Percentiles rank a stretch among this genome's conserved stretches.
phyloP scores from a whole-genome alignment of 2,797 vertebrate species.

The Oryzias sinensis region DNA sequence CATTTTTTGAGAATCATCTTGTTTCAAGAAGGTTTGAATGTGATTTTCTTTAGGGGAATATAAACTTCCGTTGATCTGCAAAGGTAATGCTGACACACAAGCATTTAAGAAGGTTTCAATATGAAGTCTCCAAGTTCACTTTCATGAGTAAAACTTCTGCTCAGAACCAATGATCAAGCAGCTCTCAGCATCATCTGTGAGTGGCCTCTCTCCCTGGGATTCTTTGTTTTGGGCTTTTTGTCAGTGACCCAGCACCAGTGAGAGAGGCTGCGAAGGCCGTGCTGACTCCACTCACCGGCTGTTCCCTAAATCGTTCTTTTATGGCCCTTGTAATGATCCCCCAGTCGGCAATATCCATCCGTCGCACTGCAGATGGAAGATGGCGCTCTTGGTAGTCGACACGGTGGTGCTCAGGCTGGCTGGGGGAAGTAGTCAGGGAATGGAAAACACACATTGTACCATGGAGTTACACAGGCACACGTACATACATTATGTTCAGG shows the following conservation, averaged over 20 bases:
- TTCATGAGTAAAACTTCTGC: not conserved
- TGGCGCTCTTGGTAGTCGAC: constrained; percentile 53
- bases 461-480: constrained; percentile 9
- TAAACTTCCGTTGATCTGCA: not conserved
- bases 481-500: constrained; percentile 32
- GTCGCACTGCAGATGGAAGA: constrained; percentile 81
- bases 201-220: constrained; percentile 49
- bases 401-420: constrained; percentile 39
- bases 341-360: constrained; percentile 71
- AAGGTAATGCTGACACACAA: not conserved
- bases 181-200: constrained; percentile 56
- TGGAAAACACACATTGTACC: constrained; percentile 49
- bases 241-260: constrained; percentile 58
- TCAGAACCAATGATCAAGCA: constrained; percentile 13
- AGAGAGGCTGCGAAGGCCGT: constrained; percentile 44
- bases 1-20: too few relatives aligned
- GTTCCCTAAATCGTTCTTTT: constrained; percentile 81
- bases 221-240: constrained; percentile 54
- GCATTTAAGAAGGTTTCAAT: constrained; percentile 18
- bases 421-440: constrained; percentile 46
- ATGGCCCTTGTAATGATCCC: constrained; percentile 79
- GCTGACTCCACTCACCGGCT: constrained; percentile 73
- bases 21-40: too few relatives aligned
- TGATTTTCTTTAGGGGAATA: too few relatives aligned
- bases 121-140: not conserved